phyloP scores from a whole-genome alignment of 23 tunicate genomes.

The Diplosoma virens region DNA sequence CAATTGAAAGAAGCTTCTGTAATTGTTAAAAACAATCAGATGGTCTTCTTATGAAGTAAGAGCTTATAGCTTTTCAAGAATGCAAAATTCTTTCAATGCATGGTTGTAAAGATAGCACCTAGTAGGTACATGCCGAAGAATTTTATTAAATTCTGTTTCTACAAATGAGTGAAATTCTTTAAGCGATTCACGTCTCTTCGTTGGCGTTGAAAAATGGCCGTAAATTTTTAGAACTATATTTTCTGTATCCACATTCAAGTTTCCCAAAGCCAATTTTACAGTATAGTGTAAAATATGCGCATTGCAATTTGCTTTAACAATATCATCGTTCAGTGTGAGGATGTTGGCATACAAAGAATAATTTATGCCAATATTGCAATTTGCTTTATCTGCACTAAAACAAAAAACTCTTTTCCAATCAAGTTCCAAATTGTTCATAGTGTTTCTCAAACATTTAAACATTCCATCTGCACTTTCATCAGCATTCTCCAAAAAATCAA shows the following conservation, averaged over 20 bases:
- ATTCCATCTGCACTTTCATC: conserved; percentile 18
- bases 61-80: conserved; percentile 4
- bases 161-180: neutral
- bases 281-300: conserved; percentile 1
- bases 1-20: neutral
- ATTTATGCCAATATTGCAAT: neutral
- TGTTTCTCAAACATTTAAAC: neutral
- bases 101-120: conserved; percentile 1
- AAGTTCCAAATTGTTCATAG: conserved; percentile 11
- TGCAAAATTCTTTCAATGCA: conserved; percentile 1
- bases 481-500: neutral
- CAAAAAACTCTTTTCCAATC: conserved; percentile 5
- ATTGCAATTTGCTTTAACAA: neutral
- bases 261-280: neutral
- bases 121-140: conserved; percentile 16
- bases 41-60: neutral
- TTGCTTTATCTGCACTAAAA: conserved; percentile 16
- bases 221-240: neutral
- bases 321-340: neutral
- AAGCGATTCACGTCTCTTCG: conserved; percentile 5
- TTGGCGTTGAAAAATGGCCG: neutral
- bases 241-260: conserved; percentile 1
- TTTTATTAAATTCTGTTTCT: neutral
- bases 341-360: neutral
- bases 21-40: conserved; percentile 2